Evolutionary conservation across 1,140 invertebrate species (phyloP).

Genomic region (Eupeodes corollae): DNA sequence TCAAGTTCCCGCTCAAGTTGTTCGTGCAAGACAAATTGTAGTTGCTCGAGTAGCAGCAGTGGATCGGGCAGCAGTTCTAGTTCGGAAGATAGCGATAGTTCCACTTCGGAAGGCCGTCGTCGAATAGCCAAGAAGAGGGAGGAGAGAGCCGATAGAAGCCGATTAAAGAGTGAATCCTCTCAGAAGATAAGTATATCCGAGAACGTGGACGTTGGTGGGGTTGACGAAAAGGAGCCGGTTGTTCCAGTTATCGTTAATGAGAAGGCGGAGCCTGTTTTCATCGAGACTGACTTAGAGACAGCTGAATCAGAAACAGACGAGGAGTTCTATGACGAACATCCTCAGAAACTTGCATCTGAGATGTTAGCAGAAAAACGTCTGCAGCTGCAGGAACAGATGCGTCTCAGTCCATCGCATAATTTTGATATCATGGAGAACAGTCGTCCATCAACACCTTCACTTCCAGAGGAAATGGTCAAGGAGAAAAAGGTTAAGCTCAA

Average conservation of each 20-base stretch:
- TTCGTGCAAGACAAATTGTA: conserved; percentile 50
- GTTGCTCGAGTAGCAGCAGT: conserved; percentile 55
- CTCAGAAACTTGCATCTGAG: conserved; percentile 57
- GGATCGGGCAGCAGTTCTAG: conserved; percentile 55
- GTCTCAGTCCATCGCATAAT: conserved; percentile 47
- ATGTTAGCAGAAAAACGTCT: conserved; percentile 60
- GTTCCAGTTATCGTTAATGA: not conserved
- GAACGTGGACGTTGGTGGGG: conserved; percentile 7
- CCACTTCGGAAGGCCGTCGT: conserved; percentile 40
- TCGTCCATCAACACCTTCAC: conserved; percentile 44
- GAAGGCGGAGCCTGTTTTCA: conserved; percentile 29
- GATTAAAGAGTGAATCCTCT: conserved; percentile 11
- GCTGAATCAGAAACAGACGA: conserved; percentile 73
- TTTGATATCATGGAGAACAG: conserved; percentile 48
- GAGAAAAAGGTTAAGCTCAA: conserved; percentile 46
- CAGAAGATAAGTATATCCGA: conserved; percentile 3
- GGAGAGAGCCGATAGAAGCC: conserved; percentile 26
- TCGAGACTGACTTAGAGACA: conserved; percentile 71
- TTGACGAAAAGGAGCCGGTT: not conserved
- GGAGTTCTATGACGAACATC: conserved; percentile 74
- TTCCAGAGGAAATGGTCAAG: conserved; percentile 36
- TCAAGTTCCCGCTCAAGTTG: conserved; percentile 56
- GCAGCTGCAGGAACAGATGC: conserved; percentile 47
- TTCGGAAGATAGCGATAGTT: conserved; percentile 47
- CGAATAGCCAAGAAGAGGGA: conserved; percentile 32